These are phyloP conservation scores for Lordiphosa fenestrarum DNA, from an alignment of 2,888 invertebrate species.

Conservation along the genomic window DNA sequence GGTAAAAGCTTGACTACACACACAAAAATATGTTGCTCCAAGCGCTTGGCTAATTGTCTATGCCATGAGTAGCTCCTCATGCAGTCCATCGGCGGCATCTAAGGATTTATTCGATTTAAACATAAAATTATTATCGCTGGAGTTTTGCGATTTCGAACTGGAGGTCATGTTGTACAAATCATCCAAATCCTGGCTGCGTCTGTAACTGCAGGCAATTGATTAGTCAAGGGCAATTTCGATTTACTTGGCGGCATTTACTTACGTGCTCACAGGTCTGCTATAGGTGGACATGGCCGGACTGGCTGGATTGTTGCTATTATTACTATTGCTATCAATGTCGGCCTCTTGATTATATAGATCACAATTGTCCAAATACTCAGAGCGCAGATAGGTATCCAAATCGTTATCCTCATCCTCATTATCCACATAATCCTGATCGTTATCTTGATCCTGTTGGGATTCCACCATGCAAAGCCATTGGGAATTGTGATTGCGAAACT, in stretches of 20 bases:
- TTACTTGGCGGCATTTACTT: conserved; percentile 20
- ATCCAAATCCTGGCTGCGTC: conserved; percentile 82
- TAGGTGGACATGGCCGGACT: conserved; percentile 78
- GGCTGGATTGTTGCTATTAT: conserved; percentile 76
- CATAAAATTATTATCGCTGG: conserved; percentile 59
- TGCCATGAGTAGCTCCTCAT: conserved; percentile 74
- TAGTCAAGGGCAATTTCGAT: too few relatives aligned
- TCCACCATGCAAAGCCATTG: conserved; percentile 99
- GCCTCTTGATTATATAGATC: conserved; percentile 80
- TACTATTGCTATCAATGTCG: conserved; percentile 76
- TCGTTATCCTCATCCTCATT: conserved; percentile 83
- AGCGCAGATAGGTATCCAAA: conserved; percentile 88
- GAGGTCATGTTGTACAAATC: conserved; percentile 81
- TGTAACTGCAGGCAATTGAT: conserved; percentile 70
- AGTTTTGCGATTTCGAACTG: conserved; percentile 78
- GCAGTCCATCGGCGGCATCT: conserved; percentile 66
- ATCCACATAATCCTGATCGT: conserved; percentile 81
- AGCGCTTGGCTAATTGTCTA: conserved; percentile 39
- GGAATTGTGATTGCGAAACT: conserved; percentile 98
- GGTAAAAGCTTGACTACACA: neutral
- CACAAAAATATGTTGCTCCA: neutral
- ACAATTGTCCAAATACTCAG: conserved; percentile 85
- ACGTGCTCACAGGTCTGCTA: conserved; percentile 82
- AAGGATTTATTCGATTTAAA: conserved; percentile 73
- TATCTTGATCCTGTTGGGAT: conserved; percentile 82